Percentiles rank a stretch among this genome's conserved stretches.
Evolutionary conservation across 2,113 vertebrate genomes (phyloP).

Genomic region (Osmerus mordax): DNA sequence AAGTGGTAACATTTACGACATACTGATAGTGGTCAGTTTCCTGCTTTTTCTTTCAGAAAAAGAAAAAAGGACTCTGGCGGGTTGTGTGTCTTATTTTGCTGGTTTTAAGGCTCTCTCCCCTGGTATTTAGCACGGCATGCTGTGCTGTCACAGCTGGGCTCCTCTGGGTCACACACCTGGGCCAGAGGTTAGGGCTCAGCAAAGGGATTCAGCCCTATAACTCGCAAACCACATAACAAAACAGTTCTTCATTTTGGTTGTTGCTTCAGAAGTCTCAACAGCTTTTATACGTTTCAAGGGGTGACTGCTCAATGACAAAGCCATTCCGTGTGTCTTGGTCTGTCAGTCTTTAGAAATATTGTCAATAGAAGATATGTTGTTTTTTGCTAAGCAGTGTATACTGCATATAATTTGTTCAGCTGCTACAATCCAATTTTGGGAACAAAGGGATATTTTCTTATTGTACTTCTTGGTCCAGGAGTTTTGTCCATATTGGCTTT

Average conservation of each 20-base stretch:
- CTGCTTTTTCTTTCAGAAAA: no score
- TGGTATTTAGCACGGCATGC: background rate
- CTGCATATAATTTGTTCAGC: background rate
- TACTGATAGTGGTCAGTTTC: no score
- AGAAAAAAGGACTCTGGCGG: no score
- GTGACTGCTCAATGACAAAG: no score
- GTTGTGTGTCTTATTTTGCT: background rate
- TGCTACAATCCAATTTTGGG: background rate
- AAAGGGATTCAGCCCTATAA: constrained; percentile 29
- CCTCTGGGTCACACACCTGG: constrained; percentile 68
- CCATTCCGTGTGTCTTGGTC: no score
- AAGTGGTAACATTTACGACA: no score
- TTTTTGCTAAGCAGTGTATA: background rate
- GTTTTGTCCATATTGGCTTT: no score
- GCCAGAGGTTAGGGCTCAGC: constrained; percentile 25
- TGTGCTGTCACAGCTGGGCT: constrained; percentile 32
- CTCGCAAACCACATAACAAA: constrained; percentile 31
- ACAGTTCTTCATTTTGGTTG: background rate
- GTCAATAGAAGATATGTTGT: no score
- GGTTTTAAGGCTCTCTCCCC: background rate
- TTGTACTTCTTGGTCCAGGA: background rate
- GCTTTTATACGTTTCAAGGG: no score
- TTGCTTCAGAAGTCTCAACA: no score
- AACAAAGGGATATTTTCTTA: no score
- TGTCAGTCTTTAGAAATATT: no score